These are phyloP conservation scores for Oedothorax gibbosus DNA, from an alignment of 1,140 invertebrate genomes.

Conservation along the genomic window DNA sequence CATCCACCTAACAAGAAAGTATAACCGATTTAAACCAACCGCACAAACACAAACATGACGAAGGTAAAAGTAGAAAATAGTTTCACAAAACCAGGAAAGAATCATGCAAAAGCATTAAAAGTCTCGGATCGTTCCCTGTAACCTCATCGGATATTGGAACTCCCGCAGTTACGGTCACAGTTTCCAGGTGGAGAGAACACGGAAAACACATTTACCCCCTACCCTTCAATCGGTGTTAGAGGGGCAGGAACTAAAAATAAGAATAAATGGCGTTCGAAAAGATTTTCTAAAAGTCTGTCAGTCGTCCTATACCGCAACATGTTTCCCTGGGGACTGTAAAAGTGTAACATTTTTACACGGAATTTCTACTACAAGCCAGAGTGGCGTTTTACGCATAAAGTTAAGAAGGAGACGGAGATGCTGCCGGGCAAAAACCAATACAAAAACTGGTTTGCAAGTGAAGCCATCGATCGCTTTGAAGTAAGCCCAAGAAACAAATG, in stretches of 20 bases:
- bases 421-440: too few species aligned
- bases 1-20: not conserved
- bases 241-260: not conserved
- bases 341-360: constrained; percentile 38
- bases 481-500: not conserved
- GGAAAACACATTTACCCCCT: constrained; percentile 53
- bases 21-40: constrained; percentile 35
- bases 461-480: too few species aligned
- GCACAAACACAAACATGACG: constrained; percentile 16
- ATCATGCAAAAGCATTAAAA: constrained; percentile 55
- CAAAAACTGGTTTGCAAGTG: too few species aligned
- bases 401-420: too few species aligned
- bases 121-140: constrained; percentile 16
- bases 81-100: not conserved
- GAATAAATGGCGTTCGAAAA: constrained; percentile 3
- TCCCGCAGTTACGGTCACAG: constrained; percentile 7
- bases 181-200: constrained; percentile 45
- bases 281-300: constrained; percentile 38
- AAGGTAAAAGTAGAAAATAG: not conserved
- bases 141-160: constrained; percentile 8
- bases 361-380: constrained; percentile 12
- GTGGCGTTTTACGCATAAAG: constrained; percentile 25
- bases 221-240: not conserved
- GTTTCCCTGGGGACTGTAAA: constrained; percentile 20
- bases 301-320: constrained; percentile 32